Evolutionary conservation across 2,888 invertebrate species (phyloP).

Genomic region (Hydropsyche betteni): DNA sequence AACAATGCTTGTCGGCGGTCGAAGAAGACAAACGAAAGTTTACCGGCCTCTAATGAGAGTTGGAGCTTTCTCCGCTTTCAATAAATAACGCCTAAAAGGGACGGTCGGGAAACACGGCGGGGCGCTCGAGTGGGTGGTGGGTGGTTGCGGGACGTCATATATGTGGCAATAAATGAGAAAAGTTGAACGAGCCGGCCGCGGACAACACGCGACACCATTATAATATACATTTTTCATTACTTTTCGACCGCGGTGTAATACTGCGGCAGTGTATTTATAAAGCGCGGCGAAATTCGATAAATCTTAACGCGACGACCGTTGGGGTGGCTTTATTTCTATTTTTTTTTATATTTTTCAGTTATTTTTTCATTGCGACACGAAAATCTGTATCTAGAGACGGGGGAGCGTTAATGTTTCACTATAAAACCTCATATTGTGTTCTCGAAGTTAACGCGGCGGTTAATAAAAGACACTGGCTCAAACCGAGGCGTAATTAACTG

Average conservation of each 20-base stretch:
- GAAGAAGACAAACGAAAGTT: constrained; percentile 37
- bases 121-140: background rate
- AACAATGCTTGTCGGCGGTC: constrained; percentile 22
- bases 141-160: constrained; percentile 21
- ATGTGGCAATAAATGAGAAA: constrained; percentile 39
- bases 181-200: constrained; percentile 13
- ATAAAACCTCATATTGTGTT: too few relatives aligned
- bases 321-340: too few relatives aligned
- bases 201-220: constrained; percentile 23
- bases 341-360: too few relatives aligned
- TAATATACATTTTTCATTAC: constrained; percentile 32
- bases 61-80: constrained; percentile 36
- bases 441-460: too few relatives aligned
- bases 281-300: background rate
- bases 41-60: constrained; percentile 35
- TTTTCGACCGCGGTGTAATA: background rate
- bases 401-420: background rate
- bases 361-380: too few relatives aligned
- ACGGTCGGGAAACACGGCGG: background rate
- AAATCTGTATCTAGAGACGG: too few relatives aligned
- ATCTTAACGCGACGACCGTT: constrained; percentile 1
- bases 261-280: background rate
- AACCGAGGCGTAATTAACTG: too few relatives aligned
- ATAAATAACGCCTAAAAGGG: constrained; percentile 33
- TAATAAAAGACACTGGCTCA: too few relatives aligned